Conservation (phyloP, 2,797 vertebrate genomes). For the Poecilia gillii region DNA sequence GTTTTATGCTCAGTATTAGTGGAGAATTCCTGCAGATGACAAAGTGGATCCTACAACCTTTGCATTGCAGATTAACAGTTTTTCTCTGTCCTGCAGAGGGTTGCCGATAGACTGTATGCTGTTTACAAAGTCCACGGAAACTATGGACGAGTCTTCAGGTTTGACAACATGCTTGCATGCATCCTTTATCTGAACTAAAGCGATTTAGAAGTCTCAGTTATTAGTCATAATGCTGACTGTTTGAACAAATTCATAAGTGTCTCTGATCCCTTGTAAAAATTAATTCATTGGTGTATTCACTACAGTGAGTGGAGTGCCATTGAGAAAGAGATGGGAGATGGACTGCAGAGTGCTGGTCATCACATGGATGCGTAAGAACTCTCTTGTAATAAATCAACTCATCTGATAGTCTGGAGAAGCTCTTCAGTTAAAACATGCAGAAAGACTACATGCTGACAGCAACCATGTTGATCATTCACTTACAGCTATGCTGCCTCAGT, state of each 20-base stretch:
- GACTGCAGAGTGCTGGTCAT: conserved; percentile 94
- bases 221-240: neutral
- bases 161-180: conserved; percentile 31
- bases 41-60: neutral
- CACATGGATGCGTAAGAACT: conserved; percentile 97
- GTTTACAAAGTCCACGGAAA: conserved; percentile 98
- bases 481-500: conserved; percentile 92
- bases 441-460: neutral
- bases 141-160: conserved; percentile 98
- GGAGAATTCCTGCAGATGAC: neutral
- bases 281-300: conserved; percentile 8
- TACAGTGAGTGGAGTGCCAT: conserved; percentile 97
- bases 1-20: neutral
- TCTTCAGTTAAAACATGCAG: neutral
- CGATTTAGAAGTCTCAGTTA: neutral
- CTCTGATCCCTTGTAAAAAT: neutral
- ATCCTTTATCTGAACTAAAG: neutral
- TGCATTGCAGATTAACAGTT: neutral
- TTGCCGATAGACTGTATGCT: conserved; percentile 94
- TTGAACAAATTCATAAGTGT: neutral
- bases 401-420: neutral
- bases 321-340: conserved; percentile 96
- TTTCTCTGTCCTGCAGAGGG: conserved; percentile 74
- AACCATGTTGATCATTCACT: neutral
- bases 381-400: neutral